Percentiles rank a stretch among this genome's conserved stretches.
Conservation (phyloP, 2,113 vertebrate genomes). For the Hipposideros armiger region DNA sequence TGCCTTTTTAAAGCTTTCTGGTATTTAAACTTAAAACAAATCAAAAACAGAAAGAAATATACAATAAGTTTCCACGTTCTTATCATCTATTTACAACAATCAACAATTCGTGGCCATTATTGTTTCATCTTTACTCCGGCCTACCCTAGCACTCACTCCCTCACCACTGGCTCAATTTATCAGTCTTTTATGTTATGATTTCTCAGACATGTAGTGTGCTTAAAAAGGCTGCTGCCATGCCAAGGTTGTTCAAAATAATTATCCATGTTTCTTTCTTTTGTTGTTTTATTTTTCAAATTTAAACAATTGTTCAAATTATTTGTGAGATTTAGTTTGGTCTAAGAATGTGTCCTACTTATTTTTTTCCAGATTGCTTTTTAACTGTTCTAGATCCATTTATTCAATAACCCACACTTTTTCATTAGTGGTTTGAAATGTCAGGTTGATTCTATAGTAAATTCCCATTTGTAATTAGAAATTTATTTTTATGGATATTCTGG, state of each 20-base stretch:
- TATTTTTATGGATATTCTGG: not conserved
- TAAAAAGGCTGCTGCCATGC: not conserved
- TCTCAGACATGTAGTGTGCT: not conserved
- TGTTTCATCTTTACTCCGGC: not conserved
- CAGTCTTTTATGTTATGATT: not conserved
- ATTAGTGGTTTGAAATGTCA: not conserved
- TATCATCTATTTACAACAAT: not conserved
- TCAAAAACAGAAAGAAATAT: not conserved
- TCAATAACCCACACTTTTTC: not conserved
- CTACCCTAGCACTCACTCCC: fast-evolving
- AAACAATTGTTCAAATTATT: not conserved
- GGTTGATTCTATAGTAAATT: not conserved
- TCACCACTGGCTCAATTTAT: not conserved
- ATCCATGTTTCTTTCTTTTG: not conserved
- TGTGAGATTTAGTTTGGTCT: not conserved
- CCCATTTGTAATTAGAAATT: not conserved
- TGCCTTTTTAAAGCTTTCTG: not conserved
- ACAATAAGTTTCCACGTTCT: not conserved
- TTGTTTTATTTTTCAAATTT: not conserved
- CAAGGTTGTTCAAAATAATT: not conserved
- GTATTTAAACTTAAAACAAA: not conserved
- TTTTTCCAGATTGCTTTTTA: not conserved
- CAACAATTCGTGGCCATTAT: not conserved
- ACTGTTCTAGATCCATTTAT: not conserved
- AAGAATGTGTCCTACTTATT: not conserved